Base-by-base conservation (phyloP, 1,140 invertebrate genomes). In the Portunus trituberculatus region DNA sequence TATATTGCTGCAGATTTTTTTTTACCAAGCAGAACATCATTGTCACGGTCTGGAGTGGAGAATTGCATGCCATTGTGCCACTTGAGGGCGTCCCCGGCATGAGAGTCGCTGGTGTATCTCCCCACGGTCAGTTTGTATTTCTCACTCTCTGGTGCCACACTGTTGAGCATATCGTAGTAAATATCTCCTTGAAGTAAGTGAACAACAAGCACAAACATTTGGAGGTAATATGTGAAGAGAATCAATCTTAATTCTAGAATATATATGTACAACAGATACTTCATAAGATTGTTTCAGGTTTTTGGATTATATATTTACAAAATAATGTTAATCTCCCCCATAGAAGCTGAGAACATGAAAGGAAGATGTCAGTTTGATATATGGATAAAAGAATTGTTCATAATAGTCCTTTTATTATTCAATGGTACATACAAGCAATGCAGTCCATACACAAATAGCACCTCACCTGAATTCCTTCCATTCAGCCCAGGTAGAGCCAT, bases 61-160 rank as follows among this genome's bases (percentile, higher is more conserved):
- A 96, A 96, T 95, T 95, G 95, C 96, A 96, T 96, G 59, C 95
- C 93, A 45, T 96, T 95, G 96, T 95, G 96, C 96, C 96, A 95
- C 91, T 96, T 95, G 91, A 96, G 96, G 48, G 96, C 96, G 32
- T 96, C 96, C 8, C 96, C 96, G 14, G 96, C 96, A 45, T 94
- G 93, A 45, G 94, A 95, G 87, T 67, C 91, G 86, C 96, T 96
- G 84, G 95, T 84, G 95, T 96, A 96, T 32, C 96, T 93, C 8
- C 84, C 92, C 88, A 96, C 93, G 29, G 52, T 96, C 83, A 96
- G 93, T 25, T 83, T 52, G 96, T 95, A 96, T 16, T 89, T 90
- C 32, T 95, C 83, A 20, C 94, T 95, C 93, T 96, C 96, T 7
- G 93, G 86, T 25, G 59, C 93, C 46, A 96, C 93, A 28, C 96